Evolutionary conservation across 1,140 invertebrate species (phyloP).

Genomic region (Mylabris phalerata): DNA sequence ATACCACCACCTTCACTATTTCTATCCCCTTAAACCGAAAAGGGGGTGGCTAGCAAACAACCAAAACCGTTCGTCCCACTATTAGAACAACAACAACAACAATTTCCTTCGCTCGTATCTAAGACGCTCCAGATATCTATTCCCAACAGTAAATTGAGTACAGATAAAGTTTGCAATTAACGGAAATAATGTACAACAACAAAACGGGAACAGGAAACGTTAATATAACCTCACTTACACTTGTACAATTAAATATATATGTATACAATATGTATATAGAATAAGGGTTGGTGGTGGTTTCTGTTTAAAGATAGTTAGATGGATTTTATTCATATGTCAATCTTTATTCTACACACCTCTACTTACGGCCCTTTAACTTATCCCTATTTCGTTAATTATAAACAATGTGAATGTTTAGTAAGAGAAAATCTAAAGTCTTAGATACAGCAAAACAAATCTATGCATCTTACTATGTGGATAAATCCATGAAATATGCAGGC

Average conservation of each 20-base stretch:
- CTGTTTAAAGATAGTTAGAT: too few species aligned
- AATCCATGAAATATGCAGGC: conserved; percentile 26
- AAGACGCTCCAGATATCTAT: conserved; percentile 22
- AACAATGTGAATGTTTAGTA: too few species aligned
- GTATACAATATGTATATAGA: too few species aligned
- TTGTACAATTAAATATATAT: too few species aligned
- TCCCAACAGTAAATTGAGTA: conserved; percentile 20
- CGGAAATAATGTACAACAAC: conserved; percentile 24
- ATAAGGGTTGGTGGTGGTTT: too few species aligned
- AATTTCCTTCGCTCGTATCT: neutral
- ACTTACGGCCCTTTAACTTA: too few species aligned
- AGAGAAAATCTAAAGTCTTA: conserved; percentile 6
- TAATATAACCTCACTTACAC: too few species aligned
- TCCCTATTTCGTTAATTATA: too few species aligned
- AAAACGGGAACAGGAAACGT: too few species aligned
- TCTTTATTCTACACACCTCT: too few species aligned
- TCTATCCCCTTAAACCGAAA: neutral
- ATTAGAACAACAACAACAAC: neutral
- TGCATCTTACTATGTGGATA: neutral
- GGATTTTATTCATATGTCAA: too few species aligned
- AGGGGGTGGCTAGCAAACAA: neutral
- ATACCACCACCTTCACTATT: neutral
- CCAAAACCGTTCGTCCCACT: neutral
- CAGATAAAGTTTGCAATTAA: conserved; percentile 25
- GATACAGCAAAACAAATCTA: too few species aligned